Percentiles rank a stretch among this genome's conserved stretches.
These are phyloP conservation scores for Macrobrachium rosenbergii DNA, from an alignment of 1,140 invertebrate species.

Conservation along the genomic window DNA sequence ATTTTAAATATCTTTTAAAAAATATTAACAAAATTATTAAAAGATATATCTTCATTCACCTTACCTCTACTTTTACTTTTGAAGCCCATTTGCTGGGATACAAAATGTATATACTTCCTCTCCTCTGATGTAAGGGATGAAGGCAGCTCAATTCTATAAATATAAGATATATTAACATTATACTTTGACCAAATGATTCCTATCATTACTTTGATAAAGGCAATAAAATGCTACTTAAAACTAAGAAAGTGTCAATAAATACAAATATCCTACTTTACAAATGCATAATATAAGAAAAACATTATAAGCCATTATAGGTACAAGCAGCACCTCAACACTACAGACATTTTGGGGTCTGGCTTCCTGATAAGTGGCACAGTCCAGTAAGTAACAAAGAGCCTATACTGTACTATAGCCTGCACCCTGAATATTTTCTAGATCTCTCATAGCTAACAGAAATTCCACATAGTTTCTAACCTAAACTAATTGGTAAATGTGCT, in stretches of 20 bases:
- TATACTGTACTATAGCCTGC: too few relatives aligned
- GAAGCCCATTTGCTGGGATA: conserved; percentile 76
- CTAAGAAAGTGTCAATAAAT: not conserved
- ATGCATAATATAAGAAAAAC: too few relatives aligned
- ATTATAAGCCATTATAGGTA: too few relatives aligned
- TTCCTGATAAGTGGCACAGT: too few relatives aligned
- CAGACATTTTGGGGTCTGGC: too few relatives aligned
- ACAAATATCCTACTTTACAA: not conserved
- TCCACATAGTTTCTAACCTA: too few relatives aligned
- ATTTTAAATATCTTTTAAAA: too few relatives aligned
- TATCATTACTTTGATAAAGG: conserved; percentile 10
- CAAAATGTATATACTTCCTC: conserved; percentile 82
- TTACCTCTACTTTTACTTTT: conserved; percentile 82
- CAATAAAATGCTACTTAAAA: not conserved
- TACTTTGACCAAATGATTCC: not conserved
- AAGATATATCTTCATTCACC: conserved; percentile 20
- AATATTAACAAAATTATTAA: not conserved
- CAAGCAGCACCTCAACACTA: too few relatives aligned
- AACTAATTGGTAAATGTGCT: too few relatives aligned
- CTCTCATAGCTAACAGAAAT: too few relatives aligned
- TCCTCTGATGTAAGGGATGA: conserved; percentile 82
- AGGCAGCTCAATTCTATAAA: conserved; percentile 77
- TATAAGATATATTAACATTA: not conserved
- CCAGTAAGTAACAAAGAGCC: too few relatives aligned
- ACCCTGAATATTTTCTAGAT: too few relatives aligned